Base-by-base conservation (phyloP, 2,888 invertebrate genomes). In the Drosophila rellima region DNA sequence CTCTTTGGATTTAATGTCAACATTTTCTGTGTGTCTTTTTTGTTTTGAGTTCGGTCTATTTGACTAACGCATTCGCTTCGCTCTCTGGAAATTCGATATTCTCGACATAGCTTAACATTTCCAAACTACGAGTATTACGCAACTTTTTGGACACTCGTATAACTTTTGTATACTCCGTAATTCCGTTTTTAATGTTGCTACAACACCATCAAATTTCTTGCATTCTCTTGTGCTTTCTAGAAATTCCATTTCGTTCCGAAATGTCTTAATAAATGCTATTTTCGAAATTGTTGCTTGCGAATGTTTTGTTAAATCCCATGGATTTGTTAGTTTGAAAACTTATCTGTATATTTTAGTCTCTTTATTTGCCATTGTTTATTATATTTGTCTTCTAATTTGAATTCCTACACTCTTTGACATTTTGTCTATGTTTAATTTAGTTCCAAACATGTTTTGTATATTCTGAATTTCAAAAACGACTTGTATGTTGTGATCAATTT, bases 1-100 rank as follows among this genome's bases (percentile, higher is more conserved):
- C 81, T 73, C 59, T 73, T 65, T 47, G 44, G 64, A 65, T 60
- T 78, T 65, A 52, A 55, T 61, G 65, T 69, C 70, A 57, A 61
- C 60, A 40, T 52, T 51, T 60, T 23, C 23, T 23, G 0, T 23
- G 5, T 23, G 5, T 23, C 6, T 26, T 56, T 17, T 51, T 55
- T 35, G 26, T 48, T 50, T 66, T 59, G 39, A 44, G 47, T 59
- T 67, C 39, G 63, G 56, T 37, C 39, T 54, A 44, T 50, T 67
- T 57, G 62, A 29, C 31, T 42, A 11, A 5, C 29, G 13, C 10
- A 52, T 79, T 18, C 59, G 45, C 73, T 59, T 8, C 31, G 17
- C 6, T 10, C 20, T 20, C 33, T 3, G 1, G 2, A 39, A 40
- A 15, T 56, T 15, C 10, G 11, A 0, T 6, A 20, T 13, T 17